Percentiles rank a stretch among this genome's conserved stretches.
Evolutionary conservation across 2,888 invertebrate genomes (phyloP).

Genomic region (Xanthia togata): DNA sequence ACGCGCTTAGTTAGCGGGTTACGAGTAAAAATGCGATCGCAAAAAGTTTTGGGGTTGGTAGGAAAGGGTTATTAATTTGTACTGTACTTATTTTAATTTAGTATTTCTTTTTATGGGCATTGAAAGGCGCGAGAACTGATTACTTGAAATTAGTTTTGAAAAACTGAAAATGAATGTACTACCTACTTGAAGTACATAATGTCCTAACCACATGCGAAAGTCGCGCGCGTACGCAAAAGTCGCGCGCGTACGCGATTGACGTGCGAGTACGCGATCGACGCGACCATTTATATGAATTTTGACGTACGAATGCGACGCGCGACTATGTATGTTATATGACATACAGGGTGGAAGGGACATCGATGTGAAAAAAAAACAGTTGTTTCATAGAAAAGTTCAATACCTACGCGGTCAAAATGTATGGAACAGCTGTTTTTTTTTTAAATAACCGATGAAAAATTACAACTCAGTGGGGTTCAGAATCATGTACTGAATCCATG

Average conservation of each 20-base stretch:
- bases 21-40: conserved; percentile 5
- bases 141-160: background rate
- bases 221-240: background rate
- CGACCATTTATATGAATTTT: background rate
- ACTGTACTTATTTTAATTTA: conserved; percentile 3
- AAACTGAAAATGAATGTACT: background rate
- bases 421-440: no score
- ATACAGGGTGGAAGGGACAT: no score
- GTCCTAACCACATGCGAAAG: background rate
- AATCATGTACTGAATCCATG: no score
- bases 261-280: no score
- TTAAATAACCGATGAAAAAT: no score
- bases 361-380: no score
- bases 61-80: conserved; percentile 4
- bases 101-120: background rate
- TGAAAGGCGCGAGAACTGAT: background rate
- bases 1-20: background rate
- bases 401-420: no score
- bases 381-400: no score
- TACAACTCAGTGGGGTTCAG: no score
- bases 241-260: background rate
- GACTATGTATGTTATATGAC: background rate
- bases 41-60: conserved; percentile 7
- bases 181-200: background rate
- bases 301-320: background rate